Evolutionary conservation across 1,140 invertebrate genomes (phyloP), one percentile per base, ranked within the genome.

Genomic region (Heliconius nattereri): DNA sequence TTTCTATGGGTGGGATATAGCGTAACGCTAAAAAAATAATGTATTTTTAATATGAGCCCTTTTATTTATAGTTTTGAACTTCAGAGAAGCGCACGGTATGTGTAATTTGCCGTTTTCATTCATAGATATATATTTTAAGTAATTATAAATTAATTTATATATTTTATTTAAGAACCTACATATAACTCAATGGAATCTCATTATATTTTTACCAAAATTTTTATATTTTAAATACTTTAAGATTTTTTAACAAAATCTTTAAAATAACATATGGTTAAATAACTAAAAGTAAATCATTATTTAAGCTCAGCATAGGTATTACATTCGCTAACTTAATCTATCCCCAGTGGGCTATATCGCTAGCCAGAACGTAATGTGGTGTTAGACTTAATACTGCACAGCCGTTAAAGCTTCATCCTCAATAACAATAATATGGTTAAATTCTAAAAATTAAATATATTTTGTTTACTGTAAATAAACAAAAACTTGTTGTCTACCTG

Each of bases 291-390:
- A 76, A 76, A 40, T 66, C 76, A 71, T 80, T 78, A 66, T 80
- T 80, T 83, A 83, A 71, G 72, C 78, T 76, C 72, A 70, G 78
- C 26, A 74, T 29, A 78, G 66, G 78, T 80, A 76, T 73, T 82
- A 72, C 54, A 57, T 66, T 75, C 76, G 79, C 70, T 80, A 81
- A 81, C 73, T 74, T 82, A 82, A 82, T 78, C 80, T 78, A 73
- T 85, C 84, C 80, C 78, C 29, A 6, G 82, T 60, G 84, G 75
- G 79, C 77, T 78, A 73, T 85, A 75, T 19, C 71, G 80, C 73
- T 81, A 75, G 78, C 84, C 82, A 82, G 76, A 54, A 79, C 78
- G 80, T 81, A 83, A 82, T 79, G 75, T 52, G 74, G 75, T 78
- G 81, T 78, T 78, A 71, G 75, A 40, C 76, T 81, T 82, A 83